Base-by-base conservation (phyloP, 2,888 invertebrate species). In the Electrophaes corylata region DNA sequence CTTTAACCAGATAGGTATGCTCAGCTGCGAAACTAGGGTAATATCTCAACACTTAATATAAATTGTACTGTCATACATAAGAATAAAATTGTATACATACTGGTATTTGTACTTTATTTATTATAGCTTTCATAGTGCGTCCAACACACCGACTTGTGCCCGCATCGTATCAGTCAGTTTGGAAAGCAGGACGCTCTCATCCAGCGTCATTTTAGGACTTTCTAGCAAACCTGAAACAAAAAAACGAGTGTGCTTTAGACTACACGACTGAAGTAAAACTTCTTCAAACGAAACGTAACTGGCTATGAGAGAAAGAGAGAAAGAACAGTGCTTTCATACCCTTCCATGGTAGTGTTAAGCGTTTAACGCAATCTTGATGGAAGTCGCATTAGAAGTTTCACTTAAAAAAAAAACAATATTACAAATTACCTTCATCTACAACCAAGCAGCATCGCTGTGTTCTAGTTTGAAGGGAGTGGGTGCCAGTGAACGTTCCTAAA, bases 121-220 rank as follows among this genome's bases (percentile, higher is more conserved):
- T 20, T 29, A 4, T 11, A 23, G 48, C 19, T 31, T 29, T 65
- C 57, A 65, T 47, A 79, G 64, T 67, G 70, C 75, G 37, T 83
- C 79, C 57, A 85, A 62, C 3, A 95, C 94, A 3, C 95, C 95
- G 33, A 96, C 71, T 83, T 96, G 95, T 48, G 92, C 92, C 56
- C 96, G 89, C 75, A 97, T 92, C 40, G 94, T 93, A 75, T 97
- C 96, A 78, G 95, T 93, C 57, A 96, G 86, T 72, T 94, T 93
- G 0, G 96, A 95, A 61, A 97, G 83, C 11, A 94, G 83, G 50
- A 96, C 81, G 41, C 94, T 95, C 64, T 96, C 95, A 46, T 93
- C 93, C 65, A 95, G 94, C 47, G 92, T 90, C 74, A 97, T 93
- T 67, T 92, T 92, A 0, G 94, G 92, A 76, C 96, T 95, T 83